Percentiles rank a stretch among this genome's conserved stretches.
phyloP scores from a whole-genome alignment of 2,797 vertebrate species.

The Cossypha niveicapilla region DNA sequence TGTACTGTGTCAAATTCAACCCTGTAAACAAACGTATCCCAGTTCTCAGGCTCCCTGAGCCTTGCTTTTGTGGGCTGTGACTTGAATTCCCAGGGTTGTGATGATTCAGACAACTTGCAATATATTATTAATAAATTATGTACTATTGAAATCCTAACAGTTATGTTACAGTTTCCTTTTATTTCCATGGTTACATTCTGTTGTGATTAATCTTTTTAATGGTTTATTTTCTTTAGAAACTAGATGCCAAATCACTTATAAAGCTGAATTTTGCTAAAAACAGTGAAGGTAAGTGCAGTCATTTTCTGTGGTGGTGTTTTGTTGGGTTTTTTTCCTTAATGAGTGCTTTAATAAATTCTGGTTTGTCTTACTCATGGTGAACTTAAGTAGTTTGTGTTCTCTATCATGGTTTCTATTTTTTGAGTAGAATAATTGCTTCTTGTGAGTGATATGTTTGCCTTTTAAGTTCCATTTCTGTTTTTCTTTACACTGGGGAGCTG shows the following conservation, averaged over 20 bases:
- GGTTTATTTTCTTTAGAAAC: constrained; percentile 80
- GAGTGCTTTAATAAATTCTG: not conserved
- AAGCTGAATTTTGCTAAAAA: constrained; percentile 93
- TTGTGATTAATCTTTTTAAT: constrained; percentile 33
- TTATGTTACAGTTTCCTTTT: not conserved
- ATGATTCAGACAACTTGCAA: not conserved
- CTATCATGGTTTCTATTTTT: not conserved
- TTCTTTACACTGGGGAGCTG: not conserved
- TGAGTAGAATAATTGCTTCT: not conserved
- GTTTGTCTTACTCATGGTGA: not conserved
- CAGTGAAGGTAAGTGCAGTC: constrained; percentile 83
- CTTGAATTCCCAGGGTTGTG: not conserved
- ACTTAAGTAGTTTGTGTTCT: not conserved
- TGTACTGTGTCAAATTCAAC: not conserved
- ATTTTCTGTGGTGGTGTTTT: not conserved
- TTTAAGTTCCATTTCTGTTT: not conserved
- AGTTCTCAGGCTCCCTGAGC: not conserved
- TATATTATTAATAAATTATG: constrained; percentile 3
- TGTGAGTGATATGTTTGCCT: not conserved
- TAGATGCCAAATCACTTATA: constrained; percentile 91
- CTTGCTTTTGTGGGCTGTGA: not conserved
- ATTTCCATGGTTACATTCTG: not conserved
- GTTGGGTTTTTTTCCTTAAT: not conserved
- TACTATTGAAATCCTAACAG: not conserved
- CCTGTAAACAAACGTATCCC: not conserved